Conservation (phyloP, 2,888 invertebrate species). For the Andrena fulva region DNA sequence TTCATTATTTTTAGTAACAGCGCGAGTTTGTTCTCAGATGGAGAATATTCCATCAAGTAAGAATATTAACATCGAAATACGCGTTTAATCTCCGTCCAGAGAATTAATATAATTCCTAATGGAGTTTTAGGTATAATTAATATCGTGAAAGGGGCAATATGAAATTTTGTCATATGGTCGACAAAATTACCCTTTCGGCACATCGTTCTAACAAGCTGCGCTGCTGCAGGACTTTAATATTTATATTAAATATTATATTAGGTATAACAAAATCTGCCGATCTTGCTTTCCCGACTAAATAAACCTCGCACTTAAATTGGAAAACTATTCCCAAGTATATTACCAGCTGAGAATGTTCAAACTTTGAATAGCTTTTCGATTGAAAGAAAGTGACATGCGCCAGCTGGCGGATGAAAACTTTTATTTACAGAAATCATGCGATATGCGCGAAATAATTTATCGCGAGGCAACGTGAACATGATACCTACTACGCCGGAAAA, state of each 20-base stretch:
- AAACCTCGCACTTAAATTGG: no score
- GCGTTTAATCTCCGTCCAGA: neutral
- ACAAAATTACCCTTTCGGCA: neutral
- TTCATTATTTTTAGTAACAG: neutral
- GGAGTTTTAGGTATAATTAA: neutral
- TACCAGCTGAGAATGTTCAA: no score
- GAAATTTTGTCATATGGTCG: neutral
- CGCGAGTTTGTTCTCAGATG: neutral
- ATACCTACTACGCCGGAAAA: neutral
- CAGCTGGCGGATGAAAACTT: no score
- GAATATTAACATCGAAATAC: neutral
- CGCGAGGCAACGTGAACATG: no score
- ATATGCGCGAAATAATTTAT: no score
- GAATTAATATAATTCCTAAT: neutral
- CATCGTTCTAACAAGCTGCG: neutral
- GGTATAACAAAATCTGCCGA: neutral
- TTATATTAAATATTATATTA: neutral
- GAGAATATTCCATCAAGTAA: neutral
- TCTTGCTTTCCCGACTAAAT: no score
- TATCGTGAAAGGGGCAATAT: neutral
- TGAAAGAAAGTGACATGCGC: no score
- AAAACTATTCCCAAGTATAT: no score
- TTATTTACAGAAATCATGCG: no score
- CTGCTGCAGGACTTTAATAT: neutral
- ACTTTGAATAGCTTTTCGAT: no score